Conservation (phyloP, 2,113 vertebrate species). For the Morone chrysops region DNA sequence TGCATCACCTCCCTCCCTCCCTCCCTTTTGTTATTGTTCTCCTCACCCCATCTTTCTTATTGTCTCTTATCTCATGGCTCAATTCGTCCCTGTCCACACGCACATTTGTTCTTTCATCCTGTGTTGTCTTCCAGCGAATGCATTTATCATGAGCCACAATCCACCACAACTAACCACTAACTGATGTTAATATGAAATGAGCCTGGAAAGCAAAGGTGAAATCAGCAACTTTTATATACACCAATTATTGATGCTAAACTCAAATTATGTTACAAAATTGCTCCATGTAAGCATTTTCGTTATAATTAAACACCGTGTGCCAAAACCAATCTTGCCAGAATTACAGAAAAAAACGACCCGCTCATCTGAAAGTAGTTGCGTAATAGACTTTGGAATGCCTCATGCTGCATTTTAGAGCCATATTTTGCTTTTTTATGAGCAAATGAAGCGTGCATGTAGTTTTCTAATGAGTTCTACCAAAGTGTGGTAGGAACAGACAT, state of each 20-base stretch:
- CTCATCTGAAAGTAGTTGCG: constrained; percentile 60
- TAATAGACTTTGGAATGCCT: constrained; percentile 65
- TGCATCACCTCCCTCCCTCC: constrained; percentile 39
- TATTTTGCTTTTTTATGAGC: constrained; percentile 67
- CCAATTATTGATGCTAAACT: constrained; percentile 50
- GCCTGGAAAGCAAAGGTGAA: constrained; percentile 57
- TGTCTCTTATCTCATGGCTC: constrained; percentile 47
- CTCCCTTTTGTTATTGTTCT: constrained; percentile 37
- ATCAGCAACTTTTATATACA: constrained; percentile 62
- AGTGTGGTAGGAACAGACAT: constrained; percentile 37
- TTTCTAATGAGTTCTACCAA: constrained; percentile 48
- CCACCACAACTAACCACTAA: constrained; percentile 70
- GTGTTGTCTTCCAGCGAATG: constrained; percentile 45
- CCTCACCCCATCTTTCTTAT: constrained; percentile 26
- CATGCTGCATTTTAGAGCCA: constrained; percentile 59
- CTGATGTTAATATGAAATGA: constrained; percentile 57
- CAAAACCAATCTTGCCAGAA: constrained; percentile 62
- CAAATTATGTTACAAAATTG: constrained; percentile 51
- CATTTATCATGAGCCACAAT: constrained; percentile 48
- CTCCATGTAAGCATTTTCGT: constrained; percentile 41
- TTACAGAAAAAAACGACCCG: constrained; percentile 29
- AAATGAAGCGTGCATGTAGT: constrained; percentile 55
- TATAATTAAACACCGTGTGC: constrained; percentile 49
- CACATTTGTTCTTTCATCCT: constrained; percentile 42
- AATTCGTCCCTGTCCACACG: constrained; percentile 20